A percentile compares a stretch with the other conserved stretches of the same genome.
phyloP scores from a whole-genome alignment of 1,140 invertebrate species.

The Lepidurus couesii region DNA sequence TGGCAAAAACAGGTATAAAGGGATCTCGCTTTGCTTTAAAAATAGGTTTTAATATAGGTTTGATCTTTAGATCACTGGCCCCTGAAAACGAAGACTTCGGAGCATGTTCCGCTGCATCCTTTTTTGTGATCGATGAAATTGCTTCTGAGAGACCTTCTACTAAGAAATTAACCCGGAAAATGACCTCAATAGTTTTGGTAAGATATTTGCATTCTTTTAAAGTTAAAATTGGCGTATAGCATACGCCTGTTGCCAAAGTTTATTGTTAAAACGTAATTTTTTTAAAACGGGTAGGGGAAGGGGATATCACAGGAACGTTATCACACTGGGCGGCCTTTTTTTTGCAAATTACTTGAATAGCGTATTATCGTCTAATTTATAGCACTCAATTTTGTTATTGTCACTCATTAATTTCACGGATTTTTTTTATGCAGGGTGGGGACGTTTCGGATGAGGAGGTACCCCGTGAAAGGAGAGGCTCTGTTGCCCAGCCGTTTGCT shows the following conservation, averaged over 20 bases:
- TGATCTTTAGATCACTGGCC: neutral
- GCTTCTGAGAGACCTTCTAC: conserved; percentile 35
- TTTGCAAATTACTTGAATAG: neutral
- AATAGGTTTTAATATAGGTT: neutral
- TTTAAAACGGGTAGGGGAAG: no score
- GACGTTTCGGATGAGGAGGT: conserved; percentile 29
- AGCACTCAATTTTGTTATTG: neutral
- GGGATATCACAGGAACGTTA: no score
- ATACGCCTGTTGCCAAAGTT: no score
- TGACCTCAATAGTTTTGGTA: neutral
- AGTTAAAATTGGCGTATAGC: no score
- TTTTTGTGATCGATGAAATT: conserved; percentile 40
- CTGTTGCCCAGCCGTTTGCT: conserved; percentile 25
- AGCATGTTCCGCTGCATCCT: conserved; percentile 36
- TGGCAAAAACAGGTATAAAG: neutral
- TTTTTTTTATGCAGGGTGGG: neutral
- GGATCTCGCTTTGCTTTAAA: neutral
- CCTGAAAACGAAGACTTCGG: neutral
- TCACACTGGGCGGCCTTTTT: no score
- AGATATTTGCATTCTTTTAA: neutral
- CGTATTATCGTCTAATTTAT: neutral
- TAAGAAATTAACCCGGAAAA: neutral
- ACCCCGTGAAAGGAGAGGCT: conserved; percentile 19
- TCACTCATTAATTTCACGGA: neutral
- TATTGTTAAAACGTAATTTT: no score